Evolutionary conservation across 2,113 vertebrate species (phyloP).

Genomic region (Redunca redunca): DNA sequence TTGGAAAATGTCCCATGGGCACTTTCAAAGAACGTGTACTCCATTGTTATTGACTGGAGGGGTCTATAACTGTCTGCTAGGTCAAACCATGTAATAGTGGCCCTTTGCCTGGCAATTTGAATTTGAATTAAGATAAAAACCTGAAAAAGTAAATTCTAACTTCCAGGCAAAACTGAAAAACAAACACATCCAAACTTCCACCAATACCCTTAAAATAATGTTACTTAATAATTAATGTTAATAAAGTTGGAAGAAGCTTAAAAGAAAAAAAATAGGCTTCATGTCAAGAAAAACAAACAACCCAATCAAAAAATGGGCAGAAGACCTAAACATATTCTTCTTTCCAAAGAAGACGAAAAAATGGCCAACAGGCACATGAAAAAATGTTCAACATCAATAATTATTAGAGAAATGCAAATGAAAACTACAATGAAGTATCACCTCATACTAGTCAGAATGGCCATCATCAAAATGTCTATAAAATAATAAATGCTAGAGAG

Average conservation of each 20-base stretch:
- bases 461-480: background rate
- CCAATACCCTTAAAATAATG: background rate
- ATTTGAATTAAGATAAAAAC: background rate
- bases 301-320: background rate
- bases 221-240: background rate
- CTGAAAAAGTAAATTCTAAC: background rate
- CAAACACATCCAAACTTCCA: background rate
- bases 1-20: background rate
- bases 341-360: background rate
- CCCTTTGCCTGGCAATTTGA: background rate
- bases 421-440: background rate
- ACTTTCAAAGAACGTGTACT: background rate
- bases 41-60: background rate
- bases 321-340: background rate
- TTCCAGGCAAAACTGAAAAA: background rate
- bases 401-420: background rate
- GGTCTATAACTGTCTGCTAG: background rate
- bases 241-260: background rate
- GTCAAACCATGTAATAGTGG: background rate
- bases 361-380: background rate
- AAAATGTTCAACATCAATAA: background rate
- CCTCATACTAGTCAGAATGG: background rate
- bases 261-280: background rate
- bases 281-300: background rate
- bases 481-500: background rate